Evolutionary conservation across 2,888 invertebrate genomes (phyloP).

Genomic region (Eucera pruinosa): DNA sequence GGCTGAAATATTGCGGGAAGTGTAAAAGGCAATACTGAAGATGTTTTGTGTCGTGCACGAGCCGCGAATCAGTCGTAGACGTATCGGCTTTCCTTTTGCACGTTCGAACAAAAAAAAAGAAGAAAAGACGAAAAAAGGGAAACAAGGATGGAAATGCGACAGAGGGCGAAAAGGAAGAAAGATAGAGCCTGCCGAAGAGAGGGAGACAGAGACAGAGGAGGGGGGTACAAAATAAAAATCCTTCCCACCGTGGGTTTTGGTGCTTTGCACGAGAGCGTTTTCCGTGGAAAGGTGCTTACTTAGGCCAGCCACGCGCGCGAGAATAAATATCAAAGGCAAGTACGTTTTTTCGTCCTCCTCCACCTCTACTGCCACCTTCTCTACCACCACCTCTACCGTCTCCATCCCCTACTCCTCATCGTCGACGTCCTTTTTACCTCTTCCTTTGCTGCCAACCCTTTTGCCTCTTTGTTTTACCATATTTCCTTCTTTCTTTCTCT

Average conservation of each 20-base stretch:
- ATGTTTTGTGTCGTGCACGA: constrained; percentile 14
- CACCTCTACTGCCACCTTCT: constrained; percentile 8
- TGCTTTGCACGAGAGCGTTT: constrained; percentile 55
- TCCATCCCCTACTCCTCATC: neutral
- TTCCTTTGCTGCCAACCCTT: neutral
- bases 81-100: constrained; percentile 39
- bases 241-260: constrained; percentile 43
- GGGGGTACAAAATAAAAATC: constrained; percentile 54
- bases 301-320: constrained; percentile 59
- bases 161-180: neutral
- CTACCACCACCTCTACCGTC: constrained; percentile 36
- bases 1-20: constrained; percentile 14
- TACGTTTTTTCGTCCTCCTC: constrained; percentile 54
- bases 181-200: too few relatives aligned
- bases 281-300: constrained; percentile 60
- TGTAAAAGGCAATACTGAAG: constrained; percentile 34
- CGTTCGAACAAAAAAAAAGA: constrained; percentile 42
- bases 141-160: neutral
- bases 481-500: neutral
- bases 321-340: constrained; percentile 63
- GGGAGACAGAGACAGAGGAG: constrained; percentile 6
- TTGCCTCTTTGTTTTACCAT: too few relatives aligned
- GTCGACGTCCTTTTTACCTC: neutral
- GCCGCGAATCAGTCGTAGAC: constrained; percentile 38
- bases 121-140: neutral